Evolutionary conservation across 1,140 invertebrate genomes (phyloP), one percentile per base, ranked within the genome.

Genomic region (Zaprionus kolodkinae): DNA sequence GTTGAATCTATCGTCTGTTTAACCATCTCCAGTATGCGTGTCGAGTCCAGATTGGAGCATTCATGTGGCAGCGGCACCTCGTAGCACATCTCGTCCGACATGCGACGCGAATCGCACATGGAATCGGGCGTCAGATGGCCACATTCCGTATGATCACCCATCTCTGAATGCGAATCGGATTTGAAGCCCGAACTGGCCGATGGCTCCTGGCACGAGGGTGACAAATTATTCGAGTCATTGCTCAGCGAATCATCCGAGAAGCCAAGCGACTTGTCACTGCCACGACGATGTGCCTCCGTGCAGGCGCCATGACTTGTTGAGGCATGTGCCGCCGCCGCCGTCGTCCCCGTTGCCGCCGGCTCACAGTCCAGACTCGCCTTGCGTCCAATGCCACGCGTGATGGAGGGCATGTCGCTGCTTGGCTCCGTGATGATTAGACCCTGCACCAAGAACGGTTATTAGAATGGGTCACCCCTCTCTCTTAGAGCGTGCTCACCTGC

Each of bases 1-100:
- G 95, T 95, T 1, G 95, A 95, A 72, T 97, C 96, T 43, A 98
- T 96, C 1, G 96, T 96, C 72, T 96, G 95, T 90, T 97, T 97
- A 7, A 98, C 94, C 73, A 97, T 94, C 69, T 96, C 95, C 10
- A 98, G 93, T 67, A 98, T 97, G 52, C 97, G 95, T 50, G 95
- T 94, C 0, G 96, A 95, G 90, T 96, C 95, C 43, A 97, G 93
- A 80, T 96, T 95, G 12, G 96, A 96, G 89, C 96, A 97, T 50
- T 96, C 95, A 15, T 96, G 95, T 0, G 96, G 96, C n/a, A 97
- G 92, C 17, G 95, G 95, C 0, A 97, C 95, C 91, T 97, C 95
- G 64, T 94, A 94, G 72, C 93, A 94, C 80, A 94, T 94, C 50
- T 94, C 94, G 3, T 91, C 85, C 13, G 92, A 92, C 90, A 92